Evolutionary conservation across 2,888 invertebrate genomes (phyloP).

Genomic region (Melieria omissa): DNA sequence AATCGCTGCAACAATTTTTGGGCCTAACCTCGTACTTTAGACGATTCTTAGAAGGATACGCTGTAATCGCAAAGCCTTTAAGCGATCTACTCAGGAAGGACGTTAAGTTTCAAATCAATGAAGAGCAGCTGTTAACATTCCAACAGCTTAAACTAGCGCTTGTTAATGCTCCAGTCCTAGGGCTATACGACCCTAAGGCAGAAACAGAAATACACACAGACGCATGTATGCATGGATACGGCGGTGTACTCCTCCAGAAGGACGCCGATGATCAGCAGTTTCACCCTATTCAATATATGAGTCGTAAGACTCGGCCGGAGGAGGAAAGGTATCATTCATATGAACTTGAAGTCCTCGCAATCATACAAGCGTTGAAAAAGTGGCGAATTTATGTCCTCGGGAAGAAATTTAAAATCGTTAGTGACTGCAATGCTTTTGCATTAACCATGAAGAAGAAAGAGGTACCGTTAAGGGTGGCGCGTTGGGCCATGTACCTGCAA

Average conservation of each 20-base stretch:
- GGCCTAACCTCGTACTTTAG: slow-evolving; percentile 43
- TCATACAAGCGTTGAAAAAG: slow-evolving; percentile 34
- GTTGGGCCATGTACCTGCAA: slow-evolving; percentile 39
- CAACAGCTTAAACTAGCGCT: slow-evolving; percentile 25
- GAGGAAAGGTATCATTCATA: slow-evolving; percentile 33
- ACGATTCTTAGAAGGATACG: slow-evolving; percentile 35
- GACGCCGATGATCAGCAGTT: slow-evolving; percentile 26
- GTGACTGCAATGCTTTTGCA: slow-evolving; percentile 38
- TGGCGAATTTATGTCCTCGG: slow-evolving; percentile 34
- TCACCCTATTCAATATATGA: slow-evolving; percentile 41
- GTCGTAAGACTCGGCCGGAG: slow-evolving; percentile 15
- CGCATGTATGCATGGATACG: slow-evolving; percentile 27
- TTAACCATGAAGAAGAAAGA: slow-evolving; percentile 40
- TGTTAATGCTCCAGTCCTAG: slow-evolving; percentile 39
- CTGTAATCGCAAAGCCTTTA: slow-evolving; percentile 55
- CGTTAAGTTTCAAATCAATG: slow-evolving; percentile 26
- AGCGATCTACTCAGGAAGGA: slow-evolving; percentile 41
- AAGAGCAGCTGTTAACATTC: slow-evolving; percentile 25
- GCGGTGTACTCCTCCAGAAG: slow-evolving; percentile 38
- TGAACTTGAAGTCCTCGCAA: slow-evolving; percentile 28
- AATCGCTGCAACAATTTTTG: slow-evolving; percentile 41
- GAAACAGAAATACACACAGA: slow-evolving; percentile 8
- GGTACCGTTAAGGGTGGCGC: slow-evolving; percentile 30
- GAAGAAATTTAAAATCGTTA: slow-evolving; percentile 26
- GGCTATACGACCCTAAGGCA: background rate